Conservation (phyloP, 2,113 vertebrate genomes). For the Passer domesticus region DNA sequence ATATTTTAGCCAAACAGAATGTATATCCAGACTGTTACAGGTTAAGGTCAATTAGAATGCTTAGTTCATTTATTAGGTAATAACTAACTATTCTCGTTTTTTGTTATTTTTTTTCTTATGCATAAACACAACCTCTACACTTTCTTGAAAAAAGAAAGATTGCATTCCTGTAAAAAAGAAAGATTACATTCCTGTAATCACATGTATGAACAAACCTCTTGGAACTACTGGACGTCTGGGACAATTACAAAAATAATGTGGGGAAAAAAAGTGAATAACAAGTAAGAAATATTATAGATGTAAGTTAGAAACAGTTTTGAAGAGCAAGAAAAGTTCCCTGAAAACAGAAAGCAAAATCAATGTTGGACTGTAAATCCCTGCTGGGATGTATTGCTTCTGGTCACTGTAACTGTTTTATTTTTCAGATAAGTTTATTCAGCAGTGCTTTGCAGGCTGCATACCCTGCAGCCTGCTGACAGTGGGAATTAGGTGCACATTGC, state of each 20-base stretch:
- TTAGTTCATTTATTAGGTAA: neutral
- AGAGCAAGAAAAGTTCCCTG: neutral
- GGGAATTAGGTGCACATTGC: neutral
- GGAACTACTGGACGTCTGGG: neutral
- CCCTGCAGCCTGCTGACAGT: neutral
- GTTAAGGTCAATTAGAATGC: neutral
- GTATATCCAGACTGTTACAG: neutral
- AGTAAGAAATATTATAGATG: neutral
- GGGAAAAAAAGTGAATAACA: neutral
- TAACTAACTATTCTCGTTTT: neutral
- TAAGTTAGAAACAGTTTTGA: neutral
- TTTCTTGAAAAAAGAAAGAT: neutral
- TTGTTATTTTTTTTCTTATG: neutral
- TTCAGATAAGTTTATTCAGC: neutral
- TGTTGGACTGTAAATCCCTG: neutral
- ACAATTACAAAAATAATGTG: neutral
- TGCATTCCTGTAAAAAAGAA: neutral
- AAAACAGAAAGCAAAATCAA: neutral
- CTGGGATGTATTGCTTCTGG: neutral
- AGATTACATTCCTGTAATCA: neutral
- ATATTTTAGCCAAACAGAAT: neutral
- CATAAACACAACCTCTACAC: neutral
- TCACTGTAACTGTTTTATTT: neutral
- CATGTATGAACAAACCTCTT: neutral
- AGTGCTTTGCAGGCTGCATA: neutral